A percentile compares a stretch with the other conserved stretches of the same genome.
phyloP scores from a whole-genome alignment of 2,113 vertebrate species.

The Zootoca vivipara region DNA sequence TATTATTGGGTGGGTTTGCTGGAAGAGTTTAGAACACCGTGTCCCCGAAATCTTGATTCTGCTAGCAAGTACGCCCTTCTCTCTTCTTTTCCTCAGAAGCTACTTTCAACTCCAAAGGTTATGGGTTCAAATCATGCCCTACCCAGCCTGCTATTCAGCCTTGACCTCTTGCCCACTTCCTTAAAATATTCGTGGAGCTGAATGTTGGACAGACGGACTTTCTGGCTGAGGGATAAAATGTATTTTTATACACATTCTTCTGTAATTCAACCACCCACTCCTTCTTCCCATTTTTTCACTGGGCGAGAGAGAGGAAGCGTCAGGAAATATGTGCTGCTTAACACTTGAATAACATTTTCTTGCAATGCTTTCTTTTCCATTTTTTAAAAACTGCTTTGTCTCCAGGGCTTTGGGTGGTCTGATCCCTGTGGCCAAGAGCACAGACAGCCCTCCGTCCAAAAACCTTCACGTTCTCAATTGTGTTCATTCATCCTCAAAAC shows the following conservation, averaged over 20 bases:
- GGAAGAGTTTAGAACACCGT: not conserved
- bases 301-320: not conserved
- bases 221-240: not conserved
- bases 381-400: not conserved
- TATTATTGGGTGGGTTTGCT: not conserved
- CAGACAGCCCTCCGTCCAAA: not conserved
- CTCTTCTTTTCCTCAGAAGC: not conserved
- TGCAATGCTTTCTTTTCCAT: not conserved
- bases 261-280: conserved; percentile 2
- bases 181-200: not conserved
- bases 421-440: not conserved
- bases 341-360: conserved; percentile 5
- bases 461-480: not conserved
- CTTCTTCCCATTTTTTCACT: not conserved
- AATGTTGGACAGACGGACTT: not conserved
- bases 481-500: not conserved
- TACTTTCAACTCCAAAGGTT: not conserved
- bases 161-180: not conserved
- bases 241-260: not conserved
- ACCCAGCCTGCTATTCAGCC: not conserved
- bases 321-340: not conserved
- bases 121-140: not conserved
- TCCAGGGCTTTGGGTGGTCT: conserved; percentile 2
- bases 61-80: not conserved
- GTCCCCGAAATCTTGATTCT: not conserved